phyloP scores from a whole-genome alignment of 1,140 invertebrate species.

The Lepidurus arcticus region DNA sequence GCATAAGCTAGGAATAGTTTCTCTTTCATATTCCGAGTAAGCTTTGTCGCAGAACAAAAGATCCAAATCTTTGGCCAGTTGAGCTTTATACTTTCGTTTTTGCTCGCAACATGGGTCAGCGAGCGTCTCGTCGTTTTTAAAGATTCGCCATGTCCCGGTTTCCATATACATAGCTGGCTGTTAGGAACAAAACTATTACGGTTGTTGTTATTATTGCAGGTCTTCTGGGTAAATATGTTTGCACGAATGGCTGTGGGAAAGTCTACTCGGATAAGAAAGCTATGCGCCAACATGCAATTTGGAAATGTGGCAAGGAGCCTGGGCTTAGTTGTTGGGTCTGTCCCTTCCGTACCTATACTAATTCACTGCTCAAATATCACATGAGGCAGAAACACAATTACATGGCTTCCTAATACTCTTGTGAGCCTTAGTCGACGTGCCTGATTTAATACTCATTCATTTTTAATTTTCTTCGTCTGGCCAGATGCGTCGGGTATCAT shows the following conservation, averaged over 20 bases:
- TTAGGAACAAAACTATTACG: background rate
- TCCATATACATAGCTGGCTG: background rate
- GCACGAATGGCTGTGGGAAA: constrained; percentile 17
- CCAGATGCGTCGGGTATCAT: background rate
- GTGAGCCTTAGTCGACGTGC: background rate
- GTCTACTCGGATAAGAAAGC: constrained; percentile 14
- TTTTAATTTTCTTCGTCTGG: background rate
- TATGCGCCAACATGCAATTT: background rate
- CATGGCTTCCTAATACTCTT: background rate
- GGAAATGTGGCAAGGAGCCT: constrained; percentile 17
- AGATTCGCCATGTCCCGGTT: background rate
- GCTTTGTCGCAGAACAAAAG: background rate
- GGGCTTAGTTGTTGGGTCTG: constrained; percentile 16
- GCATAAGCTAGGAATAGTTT: background rate
- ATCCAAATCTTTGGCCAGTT: background rate
- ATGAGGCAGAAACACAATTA: constrained; percentile 19
- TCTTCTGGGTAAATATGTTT: constrained; percentile 16
- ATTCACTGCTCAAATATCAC: background rate
- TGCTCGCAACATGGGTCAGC: background rate
- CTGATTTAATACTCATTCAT: background rate
- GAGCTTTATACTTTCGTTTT: background rate
- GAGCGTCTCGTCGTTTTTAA: too few relatives aligned
- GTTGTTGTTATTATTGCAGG: constrained; percentile 22
- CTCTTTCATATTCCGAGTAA: constrained; percentile 6
- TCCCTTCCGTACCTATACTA: constrained; percentile 15